A percentile compares a stretch with the other conserved stretches of the same genome.
phyloP scores from a whole-genome alignment of 2,113 vertebrate genomes.

The Pavo muticus region DNA sequence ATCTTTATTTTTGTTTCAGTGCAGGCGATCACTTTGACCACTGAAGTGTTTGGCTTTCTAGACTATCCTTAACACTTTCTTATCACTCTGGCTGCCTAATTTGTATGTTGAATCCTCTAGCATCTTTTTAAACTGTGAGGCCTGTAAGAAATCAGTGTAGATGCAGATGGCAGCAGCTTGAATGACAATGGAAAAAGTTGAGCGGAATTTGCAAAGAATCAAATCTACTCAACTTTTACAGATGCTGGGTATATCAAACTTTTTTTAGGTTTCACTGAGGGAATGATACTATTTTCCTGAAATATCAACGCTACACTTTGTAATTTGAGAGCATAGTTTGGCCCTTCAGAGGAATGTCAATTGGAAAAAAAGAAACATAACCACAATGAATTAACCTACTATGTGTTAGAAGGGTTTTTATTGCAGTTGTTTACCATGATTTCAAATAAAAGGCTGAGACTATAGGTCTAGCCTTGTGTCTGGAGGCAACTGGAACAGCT shows the following conservation, averaged over 20 bases:
- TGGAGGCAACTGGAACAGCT: not conserved
- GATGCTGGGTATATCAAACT: not conserved
- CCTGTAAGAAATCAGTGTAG: not conserved
- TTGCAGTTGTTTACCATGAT: not conserved
- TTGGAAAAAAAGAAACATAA: not conserved
- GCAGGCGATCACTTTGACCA: not conserved
- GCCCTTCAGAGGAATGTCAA: not conserved
- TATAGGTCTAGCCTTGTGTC: not conserved
- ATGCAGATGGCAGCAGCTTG: not conserved
- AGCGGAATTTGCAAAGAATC: not conserved
- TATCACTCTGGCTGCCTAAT: not conserved
- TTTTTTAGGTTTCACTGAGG: not conserved
- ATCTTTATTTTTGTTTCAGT: not conserved
- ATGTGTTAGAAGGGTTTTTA: not conserved
- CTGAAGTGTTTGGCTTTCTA: not conserved
- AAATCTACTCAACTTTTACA: not conserved
- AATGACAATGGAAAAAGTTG: not conserved
- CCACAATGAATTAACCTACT: rapidly evolving
- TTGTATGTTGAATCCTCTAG: not conserved
- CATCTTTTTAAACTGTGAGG: not conserved
- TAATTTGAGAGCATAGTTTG: not conserved
- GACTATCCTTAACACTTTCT: not conserved
- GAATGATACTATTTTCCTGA: not conserved
- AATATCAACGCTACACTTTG: not conserved
- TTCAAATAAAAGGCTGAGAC: not conserved